Evolutionary conservation across 1,140 invertebrate genomes (phyloP).

Genomic region (Dinothrombium tinctorium): DNA sequence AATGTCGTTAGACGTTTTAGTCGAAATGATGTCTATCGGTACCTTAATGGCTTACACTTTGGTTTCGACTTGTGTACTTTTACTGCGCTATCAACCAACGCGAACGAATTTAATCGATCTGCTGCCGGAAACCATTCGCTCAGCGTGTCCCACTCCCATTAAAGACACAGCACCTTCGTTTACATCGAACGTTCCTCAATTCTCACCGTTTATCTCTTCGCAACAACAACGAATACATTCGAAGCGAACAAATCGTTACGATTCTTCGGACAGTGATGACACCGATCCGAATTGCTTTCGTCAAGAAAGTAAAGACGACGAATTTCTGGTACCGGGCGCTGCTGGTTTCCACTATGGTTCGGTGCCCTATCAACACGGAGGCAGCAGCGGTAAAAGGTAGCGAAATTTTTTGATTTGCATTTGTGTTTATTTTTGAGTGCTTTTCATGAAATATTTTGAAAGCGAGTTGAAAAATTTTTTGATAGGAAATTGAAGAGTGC

Average conservation of each 20-base stretch:
- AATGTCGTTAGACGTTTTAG: conserved; percentile 38
- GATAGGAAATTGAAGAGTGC: no score
- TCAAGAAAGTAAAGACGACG: conserved; percentile 11
- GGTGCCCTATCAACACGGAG: conserved; percentile 12
- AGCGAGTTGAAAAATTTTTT: background rate
- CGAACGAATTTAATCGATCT: conserved; percentile 60
- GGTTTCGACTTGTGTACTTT: conserved; percentile 20
- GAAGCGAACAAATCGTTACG: conserved; percentile 13
- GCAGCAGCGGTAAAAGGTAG: conserved; percentile 8
- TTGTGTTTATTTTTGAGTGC: no score
- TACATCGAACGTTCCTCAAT: background rate
- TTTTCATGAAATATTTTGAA: background rate
- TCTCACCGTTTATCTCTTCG: conserved; percentile 1
- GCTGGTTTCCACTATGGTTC: conserved; percentile 10
- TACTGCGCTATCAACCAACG: conserved; percentile 48
- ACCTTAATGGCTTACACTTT: conserved; percentile 64
- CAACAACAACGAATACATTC: conserved; percentile 10
- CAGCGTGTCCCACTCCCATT: conserved; percentile 15
- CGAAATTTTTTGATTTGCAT: background rate
- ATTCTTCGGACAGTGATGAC: conserved; percentile 14
- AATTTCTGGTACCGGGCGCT: conserved; percentile 9
- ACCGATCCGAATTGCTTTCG: conserved; percentile 10
- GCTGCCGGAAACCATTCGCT: conserved; percentile 37
- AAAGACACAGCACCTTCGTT: conserved; percentile 9
- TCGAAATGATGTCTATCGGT: conserved; percentile 88